These are phyloP conservation scores for Drosophila subsilvestris DNA, from an alignment of 2,888 invertebrate genomes.

Conservation along the genomic window DNA sequence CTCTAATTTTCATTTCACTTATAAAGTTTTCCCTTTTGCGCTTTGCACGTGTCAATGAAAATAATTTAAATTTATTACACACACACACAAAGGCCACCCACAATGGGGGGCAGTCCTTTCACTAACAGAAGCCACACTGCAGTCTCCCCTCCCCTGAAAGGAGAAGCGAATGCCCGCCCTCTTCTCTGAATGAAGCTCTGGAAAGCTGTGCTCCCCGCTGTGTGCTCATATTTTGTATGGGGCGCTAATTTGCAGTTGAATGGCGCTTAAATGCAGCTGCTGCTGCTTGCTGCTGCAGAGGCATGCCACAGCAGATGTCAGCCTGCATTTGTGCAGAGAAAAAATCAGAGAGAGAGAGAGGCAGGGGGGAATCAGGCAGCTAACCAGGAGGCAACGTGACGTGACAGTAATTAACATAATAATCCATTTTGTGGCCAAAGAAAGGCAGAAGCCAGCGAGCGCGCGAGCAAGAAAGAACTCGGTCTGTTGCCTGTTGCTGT, in stretches of 20 bases:
- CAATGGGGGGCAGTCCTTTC: not conserved
- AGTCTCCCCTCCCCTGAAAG: not conserved
- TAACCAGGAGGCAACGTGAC: slow-evolving; percentile 55
- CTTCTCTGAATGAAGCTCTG: slow-evolving; percentile 11
- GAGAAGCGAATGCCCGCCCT: not conserved
- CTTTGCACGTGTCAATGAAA: slow-evolving; percentile 50
- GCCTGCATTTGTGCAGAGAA: slow-evolving; percentile 1
- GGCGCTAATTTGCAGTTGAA: slow-evolving; percentile 70
- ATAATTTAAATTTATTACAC: slow-evolving; percentile 57
- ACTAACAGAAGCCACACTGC: not conserved
- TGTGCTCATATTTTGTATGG: slow-evolving; percentile 52
- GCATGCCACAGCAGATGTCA: slow-evolving; percentile 32
- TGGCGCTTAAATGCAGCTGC: slow-evolving; percentile 50
- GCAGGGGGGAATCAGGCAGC: not conserved
- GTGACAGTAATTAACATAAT: slow-evolving; percentile 76
- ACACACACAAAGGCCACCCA: slow-evolving; percentile 9
- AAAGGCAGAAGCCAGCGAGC: slow-evolving; percentile 39
- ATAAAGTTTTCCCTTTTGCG: slow-evolving; percentile 15
- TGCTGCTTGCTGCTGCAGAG: slow-evolving; percentile 3
- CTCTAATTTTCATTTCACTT: slow-evolving; percentile 26
- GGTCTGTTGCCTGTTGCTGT: slow-evolving; percentile 19
- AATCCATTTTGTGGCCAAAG: slow-evolving; percentile 66
- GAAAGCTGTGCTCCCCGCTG: not conserved
- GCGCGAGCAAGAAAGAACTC: slow-evolving; percentile 5
- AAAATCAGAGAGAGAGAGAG: not conserved